Evolutionary conservation across 2,888 invertebrate species (phyloP).

Genomic region (Anorthoa munda): DNA sequence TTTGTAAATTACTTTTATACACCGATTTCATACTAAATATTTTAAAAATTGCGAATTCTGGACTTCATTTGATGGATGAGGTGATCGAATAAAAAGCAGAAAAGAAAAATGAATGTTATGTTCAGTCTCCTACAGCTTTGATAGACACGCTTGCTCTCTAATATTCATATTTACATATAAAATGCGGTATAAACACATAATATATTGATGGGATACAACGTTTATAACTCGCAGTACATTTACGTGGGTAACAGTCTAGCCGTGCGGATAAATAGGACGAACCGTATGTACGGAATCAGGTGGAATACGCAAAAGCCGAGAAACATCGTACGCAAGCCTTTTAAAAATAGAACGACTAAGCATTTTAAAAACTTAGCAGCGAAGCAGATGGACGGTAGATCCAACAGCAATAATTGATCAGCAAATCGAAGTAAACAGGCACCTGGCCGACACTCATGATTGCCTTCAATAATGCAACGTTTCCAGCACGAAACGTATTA

Average conservation of each 20-base stretch:
- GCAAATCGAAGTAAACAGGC: conserved; percentile 84
- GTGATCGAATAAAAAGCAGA: conserved; percentile 4
- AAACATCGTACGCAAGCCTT: conserved; percentile 30
- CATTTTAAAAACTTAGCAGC: conserved; percentile 61
- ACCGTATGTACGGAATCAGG: conserved; percentile 5
- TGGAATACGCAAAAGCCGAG: conserved; percentile 21
- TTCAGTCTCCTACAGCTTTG: conserved; percentile 18
- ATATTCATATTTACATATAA: conserved; percentile 68
- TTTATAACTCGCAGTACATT: conserved; percentile 43
- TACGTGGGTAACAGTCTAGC: conserved; percentile 28
- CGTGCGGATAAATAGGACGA: conserved; percentile 13
- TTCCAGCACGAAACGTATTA: conserved; percentile 80
- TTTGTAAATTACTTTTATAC: neutral
- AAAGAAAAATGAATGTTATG: conserved; percentile 21
- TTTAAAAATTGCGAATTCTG: neutral
- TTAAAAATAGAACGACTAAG: conserved; percentile 57
- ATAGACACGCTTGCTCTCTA: conserved; percentile 17
- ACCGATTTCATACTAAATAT: neutral
- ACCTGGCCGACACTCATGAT: conserved; percentile 83
- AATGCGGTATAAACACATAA: conserved; percentile 60
- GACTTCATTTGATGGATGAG: conserved; percentile 24
- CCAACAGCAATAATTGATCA: conserved; percentile 84
- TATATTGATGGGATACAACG: conserved; percentile 48
- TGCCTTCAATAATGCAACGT: conserved; percentile 87
- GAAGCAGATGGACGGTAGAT: conserved; percentile 65